Conservation (phyloP, 2,888 invertebrate species). For the Gastrophysa polygoni region DNA sequence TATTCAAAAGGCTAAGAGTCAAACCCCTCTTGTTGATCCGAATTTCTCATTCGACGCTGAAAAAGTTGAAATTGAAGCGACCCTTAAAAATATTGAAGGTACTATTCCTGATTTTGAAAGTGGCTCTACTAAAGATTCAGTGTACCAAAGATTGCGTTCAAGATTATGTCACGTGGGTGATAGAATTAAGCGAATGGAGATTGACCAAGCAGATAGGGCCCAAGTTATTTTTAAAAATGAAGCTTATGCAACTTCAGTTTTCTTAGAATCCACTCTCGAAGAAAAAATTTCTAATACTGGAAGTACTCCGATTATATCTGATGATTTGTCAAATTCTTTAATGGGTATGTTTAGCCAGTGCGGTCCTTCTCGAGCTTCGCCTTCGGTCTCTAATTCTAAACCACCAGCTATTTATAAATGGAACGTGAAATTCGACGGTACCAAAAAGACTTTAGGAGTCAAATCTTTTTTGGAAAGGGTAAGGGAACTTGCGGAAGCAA, state of each 20-base stretch:
- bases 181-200: slow-evolving; percentile 7
- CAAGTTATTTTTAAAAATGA: slow-evolving; percentile 10
- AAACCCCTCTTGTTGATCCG: not conserved
- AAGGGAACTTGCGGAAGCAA: slow-evolving; percentile 19
- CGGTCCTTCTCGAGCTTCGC: not conserved
- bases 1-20: not conserved
- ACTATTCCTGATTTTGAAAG: slow-evolving; percentile 5
- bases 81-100: not conserved
- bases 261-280: slow-evolving; percentile 4
- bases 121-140: not conserved
- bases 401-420: slow-evolving; percentile 10
- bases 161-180: not conserved
- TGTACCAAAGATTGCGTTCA: slow-evolving; percentile 8
- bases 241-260: slow-evolving; percentile 5
- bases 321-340: too few species aligned
- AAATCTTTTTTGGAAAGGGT: slow-evolving; percentile 22
- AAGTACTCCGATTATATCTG: not conserved
- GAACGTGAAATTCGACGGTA: slow-evolving; percentile 19
- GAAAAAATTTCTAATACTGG: not conserved
- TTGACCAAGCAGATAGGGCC: not conserved
- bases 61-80: not conserved
- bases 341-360: not conserved
- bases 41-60: not conserved
- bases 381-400: not conserved
- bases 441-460: slow-evolving; percentile 7